Evolutionary conservation across 1,140 invertebrate species (phyloP).

Genomic region (Vanessa tameamea): DNA sequence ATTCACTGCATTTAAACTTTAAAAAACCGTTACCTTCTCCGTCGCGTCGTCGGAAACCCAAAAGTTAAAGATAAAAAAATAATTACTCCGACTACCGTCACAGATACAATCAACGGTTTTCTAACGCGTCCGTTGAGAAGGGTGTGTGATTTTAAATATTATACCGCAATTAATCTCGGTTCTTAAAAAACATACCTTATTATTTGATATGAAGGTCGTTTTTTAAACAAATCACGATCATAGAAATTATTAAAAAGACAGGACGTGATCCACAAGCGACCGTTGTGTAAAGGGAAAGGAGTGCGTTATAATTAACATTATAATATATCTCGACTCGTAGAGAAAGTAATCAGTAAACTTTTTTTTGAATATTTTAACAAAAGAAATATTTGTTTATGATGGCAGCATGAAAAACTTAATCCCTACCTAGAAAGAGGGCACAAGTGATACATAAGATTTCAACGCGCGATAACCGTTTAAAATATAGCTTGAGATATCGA

Average conservation of each 20-base stretch:
- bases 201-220: background rate
- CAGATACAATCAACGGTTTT: slow-evolving; percentile 31
- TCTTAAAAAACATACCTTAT: slow-evolving; percentile 1
- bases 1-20: background rate
- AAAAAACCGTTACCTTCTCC: slow-evolving; percentile 21
- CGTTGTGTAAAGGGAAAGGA: slow-evolving; percentile 9
- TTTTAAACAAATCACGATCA: background rate
- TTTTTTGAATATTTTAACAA: background rate
- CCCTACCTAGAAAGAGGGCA: too few relatives aligned
- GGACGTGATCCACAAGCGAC: slow-evolving; percentile 8
- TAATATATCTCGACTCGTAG: slow-evolving; percentile 12
- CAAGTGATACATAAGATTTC: slow-evolving; percentile 39
- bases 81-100: slow-evolving; percentile 14
- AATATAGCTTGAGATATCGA: too few relatives aligned
- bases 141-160: slow-evolving; percentile 29
- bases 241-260: slow-evolving; percentile 22
- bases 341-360: slow-evolving; percentile 8
- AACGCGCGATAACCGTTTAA: slow-evolving; percentile 32
- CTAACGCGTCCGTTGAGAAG: slow-evolving; percentile 32
- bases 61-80: slow-evolving; percentile 28
- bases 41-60: slow-evolving; percentile 7
- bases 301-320: slow-evolving; percentile 29
- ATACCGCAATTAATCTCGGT: background rate
- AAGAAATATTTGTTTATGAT: background rate
- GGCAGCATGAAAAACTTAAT: too few relatives aligned